Evolutionary conservation across 2,888 invertebrate genomes (phyloP), one percentile per base, ranked within the genome.

Genomic region (Mythimna loreyi): DNA sequence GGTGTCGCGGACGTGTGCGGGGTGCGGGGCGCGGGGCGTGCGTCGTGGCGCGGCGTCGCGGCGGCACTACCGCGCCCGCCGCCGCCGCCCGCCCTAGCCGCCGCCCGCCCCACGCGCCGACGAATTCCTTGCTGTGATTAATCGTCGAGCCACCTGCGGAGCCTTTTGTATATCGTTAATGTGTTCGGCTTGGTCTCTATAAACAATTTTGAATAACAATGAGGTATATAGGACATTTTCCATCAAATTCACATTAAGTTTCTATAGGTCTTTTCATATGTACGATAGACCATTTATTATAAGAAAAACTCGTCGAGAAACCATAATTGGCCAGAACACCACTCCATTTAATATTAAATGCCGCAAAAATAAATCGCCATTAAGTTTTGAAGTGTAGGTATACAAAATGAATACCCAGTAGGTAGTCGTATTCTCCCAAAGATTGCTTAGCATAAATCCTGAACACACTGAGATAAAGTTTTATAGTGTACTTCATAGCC

Each of bases 111-210:
- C 80, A 83, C 82, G 67, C 85, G 85, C 85, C 88, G 85, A 87
- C 86, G 83, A 90, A 92, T 93, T 92, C 91, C 90, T 90, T 86
- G 91, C 92, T 82, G 92, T 94, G 94, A 95, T 94, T 95, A 94
- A 95, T 95, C 89, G 91, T 86, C 91, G 85, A 92, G 90, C 95
- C 94, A 95, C 95, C 95, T 95, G 95, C 94, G 92, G 94, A 95
- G 92, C 94, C 94, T 94, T 93, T 90, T 93, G 91, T 92, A 86
- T 87, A 90, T 87, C 86, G 81, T 86, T 90, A 88, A 90, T 92
- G 91, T 87, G 86, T 89, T 89, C 85, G 78, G 84, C 88, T 88
- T 83, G 81, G 85, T 87, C 89, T 89, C 86, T 84, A 86, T 89
- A 90, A 90, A 90, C 89, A 91, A 88, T 90, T 90, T 87, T 84